Conservation (phyloP, 2,888 invertebrate species). For the Sarcophaga caerulescens region DNA sequence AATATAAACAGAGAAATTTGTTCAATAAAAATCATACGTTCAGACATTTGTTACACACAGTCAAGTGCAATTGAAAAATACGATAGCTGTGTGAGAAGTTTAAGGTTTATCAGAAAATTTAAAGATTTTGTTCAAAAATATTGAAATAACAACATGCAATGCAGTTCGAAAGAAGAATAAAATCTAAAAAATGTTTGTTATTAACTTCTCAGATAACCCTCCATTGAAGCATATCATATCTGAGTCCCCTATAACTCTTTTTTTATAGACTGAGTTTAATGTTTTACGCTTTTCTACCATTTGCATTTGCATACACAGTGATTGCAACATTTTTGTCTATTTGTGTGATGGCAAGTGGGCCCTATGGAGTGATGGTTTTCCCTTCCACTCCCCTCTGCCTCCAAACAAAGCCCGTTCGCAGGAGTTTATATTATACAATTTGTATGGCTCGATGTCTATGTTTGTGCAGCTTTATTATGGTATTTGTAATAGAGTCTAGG, state of each 20-base stretch:
- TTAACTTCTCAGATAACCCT: background rate
- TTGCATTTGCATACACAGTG: constrained; percentile 29
- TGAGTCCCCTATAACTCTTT: background rate
- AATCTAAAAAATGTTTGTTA: background rate
- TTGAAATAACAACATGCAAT: too few species aligned
- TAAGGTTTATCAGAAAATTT: background rate
- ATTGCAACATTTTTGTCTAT: background rate
- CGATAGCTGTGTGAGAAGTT: background rate
- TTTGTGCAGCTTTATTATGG: too few species aligned
- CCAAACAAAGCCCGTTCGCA: constrained; percentile 33
- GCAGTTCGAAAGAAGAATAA: too few species aligned
- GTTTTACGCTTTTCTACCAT: background rate
- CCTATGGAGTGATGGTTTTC: background rate
- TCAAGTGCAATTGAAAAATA: constrained; percentile 28
- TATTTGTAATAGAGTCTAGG: constrained; percentile 64
- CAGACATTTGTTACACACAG: constrained; percentile 19
- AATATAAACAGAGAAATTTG: constrained; percentile 50
- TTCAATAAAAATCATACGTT: constrained; percentile 53
- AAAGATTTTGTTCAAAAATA: background rate
- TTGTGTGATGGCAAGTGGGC: background rate
- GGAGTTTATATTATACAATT: constrained; percentile 12
- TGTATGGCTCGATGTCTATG: too few species aligned
- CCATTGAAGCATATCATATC: background rate
- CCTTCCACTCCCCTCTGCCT: background rate
- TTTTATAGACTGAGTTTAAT: background rate